Base-by-base conservation (phyloP, 92 coral and sea anemone species). In the Palythoa grandis region DNA sequence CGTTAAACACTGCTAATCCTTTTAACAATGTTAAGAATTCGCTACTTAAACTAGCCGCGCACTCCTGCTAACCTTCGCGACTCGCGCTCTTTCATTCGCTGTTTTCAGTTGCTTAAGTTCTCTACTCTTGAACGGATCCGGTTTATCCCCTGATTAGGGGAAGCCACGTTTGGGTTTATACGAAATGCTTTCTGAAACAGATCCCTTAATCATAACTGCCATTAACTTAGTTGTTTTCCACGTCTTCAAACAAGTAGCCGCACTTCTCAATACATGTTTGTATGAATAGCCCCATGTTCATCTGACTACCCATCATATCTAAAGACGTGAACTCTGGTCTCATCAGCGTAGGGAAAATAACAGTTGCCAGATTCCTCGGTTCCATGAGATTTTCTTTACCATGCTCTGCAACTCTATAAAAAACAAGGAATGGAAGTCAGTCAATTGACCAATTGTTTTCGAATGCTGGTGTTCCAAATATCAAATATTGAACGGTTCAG, bases 191-290 rank as follows among this genome's bases (percentile, higher is more conserved):
- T 24, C 23, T 74, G 20, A 75, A 48, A 16, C 22, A 23, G 22
- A 3, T 35, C 83, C n/a, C 38, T 12, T 52, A 52, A 15, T 80
- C 73, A 39, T 25, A 24, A 52, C 9, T 54, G 13, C 10, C 16
- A 25, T 22, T 17, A 7, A 11, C 40, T 80, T 39, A 80, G 38
- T 80, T 80, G 73, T 80, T 80, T 65, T 65, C 70, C 37, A 87
- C 94, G 19, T 91, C 96, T 39, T 90, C 94, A 79, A 96, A 96
- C 53, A 96, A 77, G 86, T 94, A 95, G 22, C 87, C 94, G 43
- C 99, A 96, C 83, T 96, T 95, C 83, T 96, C 99, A 85, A 96
- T 94, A 92, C 98, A 96, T 16, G 98, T 94, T 76, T 95, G 99
- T 14, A 96, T 90, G 77, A 96, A 96, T 4, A 96, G 89, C 14